Conservation (phyloP, 2,797 vertebrate species). For the Borostomias antarcticus region DNA sequence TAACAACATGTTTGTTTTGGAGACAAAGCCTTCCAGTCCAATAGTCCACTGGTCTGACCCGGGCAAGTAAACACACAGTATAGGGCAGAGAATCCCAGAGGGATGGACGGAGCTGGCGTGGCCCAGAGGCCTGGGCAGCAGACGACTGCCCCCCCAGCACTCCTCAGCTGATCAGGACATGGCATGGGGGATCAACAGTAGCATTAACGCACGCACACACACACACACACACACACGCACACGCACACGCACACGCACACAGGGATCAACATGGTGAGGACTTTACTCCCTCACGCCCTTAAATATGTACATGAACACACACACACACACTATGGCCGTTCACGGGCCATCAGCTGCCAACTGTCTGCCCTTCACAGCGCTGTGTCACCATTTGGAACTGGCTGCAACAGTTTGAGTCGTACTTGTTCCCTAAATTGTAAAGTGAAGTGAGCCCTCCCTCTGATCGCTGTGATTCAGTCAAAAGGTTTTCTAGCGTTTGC, state of each 20-base stretch:
- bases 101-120: slow-evolving; percentile 44
- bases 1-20: too few relatives aligned
- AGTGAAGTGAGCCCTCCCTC: too few relatives aligned
- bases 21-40: too few relatives aligned
- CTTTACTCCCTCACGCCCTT: too few relatives aligned
- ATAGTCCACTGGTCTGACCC: too few relatives aligned
- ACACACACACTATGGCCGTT: background rate
- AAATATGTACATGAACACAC: too few relatives aligned
- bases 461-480: too few relatives aligned
- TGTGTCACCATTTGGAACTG: background rate
- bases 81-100: slow-evolving; percentile 34
- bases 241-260: background rate
- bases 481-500: background rate
- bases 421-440: background rate
- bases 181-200: slow-evolving; percentile 35
- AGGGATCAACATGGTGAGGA: too few relatives aligned
- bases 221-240: background rate
- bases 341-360: too few relatives aligned
- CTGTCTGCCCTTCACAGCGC: background rate
- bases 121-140: slow-evolving; percentile 29
- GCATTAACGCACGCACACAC: slow-evolving; percentile 16
- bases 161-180: slow-evolving; percentile 39
- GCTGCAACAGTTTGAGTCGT: background rate
- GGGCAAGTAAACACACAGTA: slow-evolving; percentile 50
- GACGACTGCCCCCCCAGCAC: slow-evolving; percentile 24